phyloP scores from a whole-genome alignment of 2,888 invertebrate species.

The Meghimatium bilineatum region DNA sequence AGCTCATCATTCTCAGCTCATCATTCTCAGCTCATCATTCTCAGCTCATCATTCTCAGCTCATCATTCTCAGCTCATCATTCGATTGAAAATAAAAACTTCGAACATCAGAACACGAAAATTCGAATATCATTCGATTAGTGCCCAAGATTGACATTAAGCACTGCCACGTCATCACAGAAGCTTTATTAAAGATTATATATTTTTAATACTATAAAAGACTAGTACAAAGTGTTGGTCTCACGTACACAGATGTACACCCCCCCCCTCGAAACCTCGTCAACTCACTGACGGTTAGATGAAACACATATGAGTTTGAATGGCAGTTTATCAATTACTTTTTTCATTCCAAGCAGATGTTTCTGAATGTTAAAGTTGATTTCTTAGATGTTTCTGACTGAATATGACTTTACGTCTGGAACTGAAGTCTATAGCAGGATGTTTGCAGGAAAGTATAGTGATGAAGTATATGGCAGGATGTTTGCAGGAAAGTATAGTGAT shows the following conservation, averaged over 20 bases:
- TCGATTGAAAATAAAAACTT: neutral
- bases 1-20: no score
- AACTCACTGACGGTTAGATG: slow-evolving; percentile 1
- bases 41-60: no score
- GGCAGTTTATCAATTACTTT: slow-evolving; percentile 26
- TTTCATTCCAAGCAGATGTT: slow-evolving; percentile 11
- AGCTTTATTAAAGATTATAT: neutral
- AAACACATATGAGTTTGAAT: neutral
- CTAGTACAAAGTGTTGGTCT: neutral
- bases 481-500: no score
- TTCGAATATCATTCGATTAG: no score
- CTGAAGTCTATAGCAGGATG: no score
- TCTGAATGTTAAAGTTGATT: neutral
- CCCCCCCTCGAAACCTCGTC: no score
- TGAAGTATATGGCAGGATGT: no score
- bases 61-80: no score
- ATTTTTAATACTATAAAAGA: neutral
- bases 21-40: no score
- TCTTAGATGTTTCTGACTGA: neutral
- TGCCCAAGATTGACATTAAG: no score
- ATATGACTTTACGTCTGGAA: neutral
- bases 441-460: no score
- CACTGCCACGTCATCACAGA: neutral
- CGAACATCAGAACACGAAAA: no score
- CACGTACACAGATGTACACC: neutral